Conservation (phyloP, 2,888 invertebrate genomes). For the Kuschelorhynchus macadamiae region DNA sequence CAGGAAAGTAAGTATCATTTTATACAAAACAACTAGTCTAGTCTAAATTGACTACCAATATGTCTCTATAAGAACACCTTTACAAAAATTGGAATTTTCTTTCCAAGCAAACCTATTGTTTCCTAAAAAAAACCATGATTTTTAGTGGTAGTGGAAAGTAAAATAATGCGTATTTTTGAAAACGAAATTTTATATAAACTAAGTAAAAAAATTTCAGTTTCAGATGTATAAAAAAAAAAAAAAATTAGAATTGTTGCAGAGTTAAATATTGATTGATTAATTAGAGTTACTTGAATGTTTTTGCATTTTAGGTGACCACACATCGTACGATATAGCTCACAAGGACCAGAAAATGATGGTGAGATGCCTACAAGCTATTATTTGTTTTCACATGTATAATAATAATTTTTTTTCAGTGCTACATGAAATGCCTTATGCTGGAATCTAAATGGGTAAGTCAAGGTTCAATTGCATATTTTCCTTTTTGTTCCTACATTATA, state of each 20-base stretch:
- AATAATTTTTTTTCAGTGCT: conserved; percentile 60
- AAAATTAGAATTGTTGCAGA: neutral
- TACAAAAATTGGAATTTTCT: too few species aligned
- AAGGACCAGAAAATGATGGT: conserved; percentile 58
- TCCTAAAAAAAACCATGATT: too few species aligned
- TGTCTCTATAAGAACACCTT: too few species aligned
- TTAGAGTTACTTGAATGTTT: conserved; percentile 1
- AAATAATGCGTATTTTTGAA: too few species aligned
- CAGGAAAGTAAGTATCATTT: conserved; percentile 57
- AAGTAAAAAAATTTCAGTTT: neutral
- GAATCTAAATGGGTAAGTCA: conserved; percentile 62
- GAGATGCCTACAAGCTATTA: conserved; percentile 29
- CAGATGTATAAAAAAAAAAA: neutral
- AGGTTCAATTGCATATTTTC: too few species aligned
- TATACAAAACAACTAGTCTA: too few species aligned
- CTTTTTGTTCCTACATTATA: neutral
- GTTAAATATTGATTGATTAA: neutral
- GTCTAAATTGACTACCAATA: too few species aligned
- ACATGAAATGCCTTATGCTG: conserved; percentile 63
- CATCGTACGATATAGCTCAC: conserved; percentile 54
- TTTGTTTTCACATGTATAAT: neutral
- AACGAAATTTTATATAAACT: too few species aligned
- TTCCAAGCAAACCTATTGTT: too few species aligned
- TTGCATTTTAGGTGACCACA: conserved; percentile 55
- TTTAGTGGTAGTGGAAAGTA: too few species aligned